Percentiles rank a stretch among this genome's conserved stretches.
Conservation (phyloP, 2,113 vertebrate species). For the Lampris megalopsis region DNA sequence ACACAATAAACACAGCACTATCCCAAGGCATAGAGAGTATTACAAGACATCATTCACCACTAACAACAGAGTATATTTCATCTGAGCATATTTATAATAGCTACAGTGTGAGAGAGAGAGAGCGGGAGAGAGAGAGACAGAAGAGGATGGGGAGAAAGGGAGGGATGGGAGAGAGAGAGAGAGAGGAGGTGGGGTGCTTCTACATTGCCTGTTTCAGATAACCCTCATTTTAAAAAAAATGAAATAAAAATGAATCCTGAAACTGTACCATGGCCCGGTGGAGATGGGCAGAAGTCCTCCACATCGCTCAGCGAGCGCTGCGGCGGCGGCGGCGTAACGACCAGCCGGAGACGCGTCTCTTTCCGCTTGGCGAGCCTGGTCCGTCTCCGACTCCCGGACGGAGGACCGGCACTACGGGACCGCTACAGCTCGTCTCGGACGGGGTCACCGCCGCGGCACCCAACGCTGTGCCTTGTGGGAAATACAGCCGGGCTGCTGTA, state of each 20-base stretch:
- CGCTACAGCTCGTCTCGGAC: constrained; percentile 29
- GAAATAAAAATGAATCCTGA: constrained; percentile 24
- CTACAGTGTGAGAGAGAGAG: constrained; percentile 73
- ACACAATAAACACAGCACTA: constrained; percentile 85
- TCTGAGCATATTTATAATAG: constrained; percentile 83
- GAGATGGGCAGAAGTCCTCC: constrained; percentile 38
- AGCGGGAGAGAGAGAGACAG: constrained; percentile 16
- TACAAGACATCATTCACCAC: constrained; percentile 85
- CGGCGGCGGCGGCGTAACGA: constrained; percentile 56
- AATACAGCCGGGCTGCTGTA: constrained; percentile 54
- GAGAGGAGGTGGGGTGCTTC: constrained; percentile 67
- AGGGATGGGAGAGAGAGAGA: constrained; percentile 29
- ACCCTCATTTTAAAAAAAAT: constrained; percentile 50
- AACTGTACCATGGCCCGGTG: constrained; percentile 35
- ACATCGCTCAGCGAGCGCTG: constrained; percentile 32
- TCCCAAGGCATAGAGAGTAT: constrained; percentile 80
- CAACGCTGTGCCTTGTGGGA: constrained; percentile 64
- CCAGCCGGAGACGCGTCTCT: constrained; percentile 46
- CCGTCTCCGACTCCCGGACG: constrained; percentile 38
- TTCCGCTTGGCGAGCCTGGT: constrained; percentile 47
- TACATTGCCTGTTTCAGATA: constrained; percentile 64
- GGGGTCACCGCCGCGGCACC: constrained; percentile 61
- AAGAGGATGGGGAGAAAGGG: constrained; percentile 29
- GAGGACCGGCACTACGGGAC: constrained; percentile 51
- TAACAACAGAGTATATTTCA: constrained; percentile 83